These are phyloP conservation scores for Characodon lateralis DNA, from an alignment of 2,797 vertebrate species.

Conservation along the genomic window DNA sequence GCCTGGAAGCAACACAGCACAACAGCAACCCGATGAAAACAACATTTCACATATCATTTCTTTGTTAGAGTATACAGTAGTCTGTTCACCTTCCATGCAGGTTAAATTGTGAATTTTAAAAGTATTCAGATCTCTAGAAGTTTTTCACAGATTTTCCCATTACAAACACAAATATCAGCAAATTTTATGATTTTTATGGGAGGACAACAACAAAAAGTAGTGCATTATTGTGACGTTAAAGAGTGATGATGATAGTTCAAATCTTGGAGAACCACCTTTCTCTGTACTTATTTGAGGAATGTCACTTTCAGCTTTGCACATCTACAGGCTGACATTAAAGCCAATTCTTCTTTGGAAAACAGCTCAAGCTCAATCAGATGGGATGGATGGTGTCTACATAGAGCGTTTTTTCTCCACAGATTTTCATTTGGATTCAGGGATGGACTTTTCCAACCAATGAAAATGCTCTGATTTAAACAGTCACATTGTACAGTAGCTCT, in stretches of 20 bases:
- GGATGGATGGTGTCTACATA: no score
- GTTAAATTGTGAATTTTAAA: neutral
- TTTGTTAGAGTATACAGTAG: neutral
- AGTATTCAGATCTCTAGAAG: neutral
- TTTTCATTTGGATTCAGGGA: no score
- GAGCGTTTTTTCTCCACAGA: no score
- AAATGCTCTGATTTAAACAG: no score
- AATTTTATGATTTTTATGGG: neutral
- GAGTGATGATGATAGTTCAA: neutral
- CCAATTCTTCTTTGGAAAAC: no score
- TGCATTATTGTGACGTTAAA: neutral
- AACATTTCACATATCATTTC: neutral
- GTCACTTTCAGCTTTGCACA: no score
- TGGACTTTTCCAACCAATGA: no score
- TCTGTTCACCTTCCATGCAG: neutral
- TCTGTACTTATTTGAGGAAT: no score
- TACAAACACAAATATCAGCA: neutral
- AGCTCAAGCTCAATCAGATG: no score
- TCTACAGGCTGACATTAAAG: no score
- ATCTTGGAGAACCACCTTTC: neutral
- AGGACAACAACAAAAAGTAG: neutral
- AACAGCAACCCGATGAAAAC: neutral
- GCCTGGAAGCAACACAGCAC: constrained; percentile 68
- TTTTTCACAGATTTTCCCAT: neutral
- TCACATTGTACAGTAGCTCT: no score